phyloP scores from a whole-genome alignment of 2,113 vertebrate genomes.

The Pseudonaja textilis region DNA sequence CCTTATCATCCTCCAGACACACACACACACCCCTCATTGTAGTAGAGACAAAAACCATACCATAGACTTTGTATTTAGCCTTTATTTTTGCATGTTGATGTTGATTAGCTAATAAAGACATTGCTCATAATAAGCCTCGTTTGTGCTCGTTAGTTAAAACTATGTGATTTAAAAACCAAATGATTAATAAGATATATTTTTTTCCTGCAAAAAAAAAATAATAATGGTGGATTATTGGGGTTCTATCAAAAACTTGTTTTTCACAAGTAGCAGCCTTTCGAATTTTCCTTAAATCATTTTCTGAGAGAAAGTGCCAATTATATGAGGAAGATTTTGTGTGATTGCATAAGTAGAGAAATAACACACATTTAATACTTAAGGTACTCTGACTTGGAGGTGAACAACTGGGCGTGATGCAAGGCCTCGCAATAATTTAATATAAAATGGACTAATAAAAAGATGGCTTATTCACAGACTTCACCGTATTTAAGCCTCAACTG shows the following conservation, averaged over 20 bases:
- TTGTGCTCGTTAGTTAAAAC: conserved; percentile 70
- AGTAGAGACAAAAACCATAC: conserved; percentile 66
- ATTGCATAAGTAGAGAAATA: neutral
- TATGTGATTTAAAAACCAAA: neutral
- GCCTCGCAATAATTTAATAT: neutral
- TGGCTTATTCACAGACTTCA: neutral
- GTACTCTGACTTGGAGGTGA: neutral
- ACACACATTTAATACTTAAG: neutral
- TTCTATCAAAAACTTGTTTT: neutral
- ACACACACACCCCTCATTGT: conserved; percentile 50
- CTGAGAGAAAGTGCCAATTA: neutral
- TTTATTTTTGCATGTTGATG: conserved; percentile 90
- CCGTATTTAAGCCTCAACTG: neutral
- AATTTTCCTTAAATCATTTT: neutral
- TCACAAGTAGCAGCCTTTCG: neutral
- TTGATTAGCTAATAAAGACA: conserved; percentile 88
- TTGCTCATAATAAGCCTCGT: conserved; percentile 72
- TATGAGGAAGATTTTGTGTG: neutral
- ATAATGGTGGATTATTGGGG: neutral
- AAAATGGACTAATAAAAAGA: too few species aligned
- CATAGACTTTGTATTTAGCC: conserved; percentile 83
- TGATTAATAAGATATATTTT: neutral
- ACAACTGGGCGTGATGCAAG: neutral
- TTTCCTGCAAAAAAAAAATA: neutral
- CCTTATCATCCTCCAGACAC: conserved; percentile 58